Evolutionary conservation across 2,113 vertebrate species (phyloP).

Genomic region (Urocitellus parryii): DNA sequence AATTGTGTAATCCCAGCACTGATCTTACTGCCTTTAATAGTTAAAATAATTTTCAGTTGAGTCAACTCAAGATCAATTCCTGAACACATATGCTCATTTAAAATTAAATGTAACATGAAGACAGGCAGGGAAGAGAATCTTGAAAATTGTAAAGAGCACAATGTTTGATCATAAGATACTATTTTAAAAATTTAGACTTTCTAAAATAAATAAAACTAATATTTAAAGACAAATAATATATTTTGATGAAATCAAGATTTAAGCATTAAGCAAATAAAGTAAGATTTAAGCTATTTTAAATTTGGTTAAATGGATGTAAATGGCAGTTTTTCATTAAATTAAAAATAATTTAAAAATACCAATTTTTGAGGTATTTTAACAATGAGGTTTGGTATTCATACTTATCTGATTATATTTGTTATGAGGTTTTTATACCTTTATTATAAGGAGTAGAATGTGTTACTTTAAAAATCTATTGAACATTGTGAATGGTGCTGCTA

Average conservation of each 20-base stretch:
- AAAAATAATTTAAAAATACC: neutral
- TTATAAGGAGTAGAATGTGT: neutral
- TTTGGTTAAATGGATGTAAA: conserved; percentile 9
- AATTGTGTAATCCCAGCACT: neutral
- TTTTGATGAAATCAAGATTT: conserved; percentile 21
- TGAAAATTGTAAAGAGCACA: neutral
- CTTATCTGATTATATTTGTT: neutral
- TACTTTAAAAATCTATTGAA: conserved; percentile 16
- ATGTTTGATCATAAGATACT: neutral
- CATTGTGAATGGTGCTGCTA: neutral
- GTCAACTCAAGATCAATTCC: neutral
- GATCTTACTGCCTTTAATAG: neutral
- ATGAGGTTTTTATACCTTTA: conserved; percentile 12
- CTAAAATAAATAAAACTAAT: neutral
- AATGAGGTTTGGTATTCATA: neutral
- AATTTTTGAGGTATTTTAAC: conserved; percentile 39
- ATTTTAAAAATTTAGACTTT: neutral
- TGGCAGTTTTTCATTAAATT: conserved; percentile 25
- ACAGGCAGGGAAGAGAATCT: neutral
- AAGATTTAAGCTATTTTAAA: neutral
- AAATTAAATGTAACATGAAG: neutral
- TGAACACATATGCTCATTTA: neutral
- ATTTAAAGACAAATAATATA: conserved; percentile 8
- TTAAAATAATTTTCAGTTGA: conserved; percentile 10
- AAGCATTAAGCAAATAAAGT: neutral